phyloP scores from a whole-genome alignment of 2,797 vertebrate genomes.

The Lagorchestes hirsutus region DNA sequence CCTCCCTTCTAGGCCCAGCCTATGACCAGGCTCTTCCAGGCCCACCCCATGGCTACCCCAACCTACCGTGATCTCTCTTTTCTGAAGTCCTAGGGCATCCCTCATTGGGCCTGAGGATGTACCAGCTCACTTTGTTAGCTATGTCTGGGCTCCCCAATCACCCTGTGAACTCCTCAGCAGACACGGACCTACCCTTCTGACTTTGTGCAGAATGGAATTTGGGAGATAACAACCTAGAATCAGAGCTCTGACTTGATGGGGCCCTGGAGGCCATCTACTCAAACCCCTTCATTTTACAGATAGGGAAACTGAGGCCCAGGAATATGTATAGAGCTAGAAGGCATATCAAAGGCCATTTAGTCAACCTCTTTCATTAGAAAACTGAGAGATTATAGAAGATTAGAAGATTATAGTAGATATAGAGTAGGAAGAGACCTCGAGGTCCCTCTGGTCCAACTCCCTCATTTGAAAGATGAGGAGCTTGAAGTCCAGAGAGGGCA shows the following conservation, averaged over 20 bases:
- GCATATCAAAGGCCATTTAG: background rate
- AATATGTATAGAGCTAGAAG: background rate
- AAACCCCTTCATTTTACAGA: background rate
- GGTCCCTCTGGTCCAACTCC: background rate
- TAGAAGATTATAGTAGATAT: background rate
- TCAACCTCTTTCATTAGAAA: background rate
- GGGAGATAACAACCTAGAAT: background rate
- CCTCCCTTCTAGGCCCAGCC: background rate
- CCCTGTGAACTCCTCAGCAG: background rate
- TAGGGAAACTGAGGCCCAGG: background rate
- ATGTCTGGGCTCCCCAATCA: background rate
- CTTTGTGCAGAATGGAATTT: background rate
- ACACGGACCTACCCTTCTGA: background rate
- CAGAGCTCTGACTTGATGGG: background rate
- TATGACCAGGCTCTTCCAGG: background rate
- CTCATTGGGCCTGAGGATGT: background rate
- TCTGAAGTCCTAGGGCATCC: background rate
- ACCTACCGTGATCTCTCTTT: background rate
- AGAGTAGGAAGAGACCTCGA: background rate
- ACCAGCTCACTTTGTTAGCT: background rate
- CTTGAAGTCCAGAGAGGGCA: background rate
- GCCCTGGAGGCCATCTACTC: background rate
- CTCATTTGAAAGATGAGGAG: background rate
- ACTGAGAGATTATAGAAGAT: background rate
- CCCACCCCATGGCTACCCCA: background rate